Evolutionary conservation across 2,113 vertebrate genomes (phyloP).

Genomic region (Pelecanus crispus): DNA sequence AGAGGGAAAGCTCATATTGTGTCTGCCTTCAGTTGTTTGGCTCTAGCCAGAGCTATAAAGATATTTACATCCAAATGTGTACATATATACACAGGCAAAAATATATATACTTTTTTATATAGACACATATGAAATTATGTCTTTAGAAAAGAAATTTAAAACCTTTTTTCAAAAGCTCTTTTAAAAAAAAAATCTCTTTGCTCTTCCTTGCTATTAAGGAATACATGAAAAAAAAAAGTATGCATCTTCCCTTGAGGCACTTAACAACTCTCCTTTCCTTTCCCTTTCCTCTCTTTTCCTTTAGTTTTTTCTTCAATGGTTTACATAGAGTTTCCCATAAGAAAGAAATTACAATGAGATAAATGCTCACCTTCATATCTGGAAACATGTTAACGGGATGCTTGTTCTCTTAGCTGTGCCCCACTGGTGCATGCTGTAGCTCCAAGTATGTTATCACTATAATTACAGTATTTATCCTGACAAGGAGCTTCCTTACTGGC

Average conservation of each 20-base stretch:
- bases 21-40: neutral
- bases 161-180: neutral
- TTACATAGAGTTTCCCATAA: neutral
- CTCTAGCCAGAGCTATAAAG: neutral
- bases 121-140: neutral
- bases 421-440: neutral
- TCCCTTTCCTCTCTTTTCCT: neutral
- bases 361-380: neutral
- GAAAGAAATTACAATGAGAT: neutral
- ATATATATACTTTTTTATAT: neutral
- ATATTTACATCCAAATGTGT: neutral
- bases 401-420: neutral
- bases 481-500: neutral
- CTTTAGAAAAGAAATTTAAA: neutral
- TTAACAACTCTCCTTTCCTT: neutral
- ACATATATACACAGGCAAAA: neutral
- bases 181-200: neutral
- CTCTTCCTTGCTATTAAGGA: neutral
- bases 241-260: neutral
- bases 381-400: neutral
- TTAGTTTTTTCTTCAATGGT: neutral
- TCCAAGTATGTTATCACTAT: neutral
- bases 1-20: neutral
- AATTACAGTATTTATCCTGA: neutral
- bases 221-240: neutral